Evolutionary conservation across 1,140 invertebrate genomes (phyloP), one percentile per base, ranked within the genome.

Genomic region (Hyphantria cunea): DNA sequence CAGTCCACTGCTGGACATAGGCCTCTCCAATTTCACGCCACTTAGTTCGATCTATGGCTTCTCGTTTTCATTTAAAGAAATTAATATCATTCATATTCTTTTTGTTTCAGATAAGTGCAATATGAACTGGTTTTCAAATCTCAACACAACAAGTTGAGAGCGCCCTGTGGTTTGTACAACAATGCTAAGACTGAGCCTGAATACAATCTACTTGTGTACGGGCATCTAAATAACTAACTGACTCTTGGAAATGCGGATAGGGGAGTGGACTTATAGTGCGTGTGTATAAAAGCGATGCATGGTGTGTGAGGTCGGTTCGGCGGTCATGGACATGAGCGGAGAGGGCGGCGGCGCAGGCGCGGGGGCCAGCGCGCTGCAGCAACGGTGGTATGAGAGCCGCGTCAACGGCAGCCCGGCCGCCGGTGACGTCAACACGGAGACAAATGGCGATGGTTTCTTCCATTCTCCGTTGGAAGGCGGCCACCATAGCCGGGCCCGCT

Each of bases 331-430:
- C 86, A 91, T 89, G 89, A 89, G 85, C 69, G 86, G 80, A 45
- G 86, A 83, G 77, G 82, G 82, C 47, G 84, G 77, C 49, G 84
- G 78, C 10, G 81, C 80, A 73, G 82, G 80, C 39, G 69, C 68
- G 44, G 74, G 68, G 49, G 82, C 62, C 54, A 74, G 81, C 58
- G 80, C 84, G 72, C 73, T 87, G 70, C 88, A 91, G 78, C 90
- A 89, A 83, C 84, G 90, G 54, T 92, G 89, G 89, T 91, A 91
- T 80, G 89, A 90, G 72, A 81, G 86, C 82, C 89, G 85, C 70
- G 86, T 89, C 49, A 86, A 89, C 83, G 90, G 86, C 79, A 90
- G 91, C 82, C 88, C 84, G 48, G 89, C 86, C 64, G 88, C 79
- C 70, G 84, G 76, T 45, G 86, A 90, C 76, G 82, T 82, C 71